These are phyloP conservation scores for Chalcis sispes DNA, from an alignment of 2,888 invertebrate species.

Conservation along the genomic window DNA sequence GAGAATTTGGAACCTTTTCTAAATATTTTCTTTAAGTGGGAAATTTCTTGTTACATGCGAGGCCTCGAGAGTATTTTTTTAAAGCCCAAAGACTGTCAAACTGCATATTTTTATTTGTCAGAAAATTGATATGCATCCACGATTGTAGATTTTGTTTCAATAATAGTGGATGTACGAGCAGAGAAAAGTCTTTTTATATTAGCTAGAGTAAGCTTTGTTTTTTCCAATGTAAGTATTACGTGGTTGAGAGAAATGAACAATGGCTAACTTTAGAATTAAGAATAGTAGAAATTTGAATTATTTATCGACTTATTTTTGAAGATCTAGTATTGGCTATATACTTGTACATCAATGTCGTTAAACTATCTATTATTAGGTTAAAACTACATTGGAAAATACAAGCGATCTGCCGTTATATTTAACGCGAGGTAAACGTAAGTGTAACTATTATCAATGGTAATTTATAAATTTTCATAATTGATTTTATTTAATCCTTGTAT, in stretches of 20 bases:
- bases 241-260: constrained; percentile 8
- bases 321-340: constrained; percentile 27
- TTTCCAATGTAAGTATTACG: constrained; percentile 52
- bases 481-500: constrained; percentile 28
- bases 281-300: constrained; percentile 23
- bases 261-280: constrained; percentile 11
- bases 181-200: constrained; percentile 47
- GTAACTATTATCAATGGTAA: constrained; percentile 37
- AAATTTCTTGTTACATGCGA: constrained; percentile 11
- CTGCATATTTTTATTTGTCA: constrained; percentile 26
- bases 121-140: background rate
- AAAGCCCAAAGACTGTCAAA: constrained; percentile 44
- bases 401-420: constrained; percentile 47
- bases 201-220: constrained; percentile 40
- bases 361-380: constrained; percentile 49
- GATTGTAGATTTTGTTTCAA: background rate
- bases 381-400: constrained; percentile 54
- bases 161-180: background rate
- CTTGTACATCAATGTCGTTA: constrained; percentile 40
- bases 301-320: constrained; percentile 13
- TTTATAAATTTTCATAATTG: constrained; percentile 26
- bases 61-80: constrained; percentile 37
- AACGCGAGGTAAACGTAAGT: constrained; percentile 49
- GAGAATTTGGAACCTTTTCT: constrained; percentile 25
- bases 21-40: background rate